phyloP scores from a whole-genome alignment of 1,140 invertebrate genomes.

The Meloidogyne exigua region DNA sequence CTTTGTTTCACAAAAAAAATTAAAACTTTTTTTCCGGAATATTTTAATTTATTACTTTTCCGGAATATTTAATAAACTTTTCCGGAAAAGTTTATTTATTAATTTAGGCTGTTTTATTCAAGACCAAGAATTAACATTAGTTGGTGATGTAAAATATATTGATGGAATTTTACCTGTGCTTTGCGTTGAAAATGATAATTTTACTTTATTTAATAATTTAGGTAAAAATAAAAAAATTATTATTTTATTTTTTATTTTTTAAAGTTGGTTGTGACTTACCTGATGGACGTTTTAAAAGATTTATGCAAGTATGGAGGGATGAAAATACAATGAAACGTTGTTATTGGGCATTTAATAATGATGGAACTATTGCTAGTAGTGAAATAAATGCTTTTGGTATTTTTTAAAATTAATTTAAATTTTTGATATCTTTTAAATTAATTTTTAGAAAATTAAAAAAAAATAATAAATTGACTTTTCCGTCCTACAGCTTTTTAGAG shows the following conservation, averaged over 20 bases:
- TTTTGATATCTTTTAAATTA: too few relatives aligned
- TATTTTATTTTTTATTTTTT: not conserved
- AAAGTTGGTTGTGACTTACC: slow-evolving; percentile 39
- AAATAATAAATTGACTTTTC: too few relatives aligned
- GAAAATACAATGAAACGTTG: slow-evolving; percentile 32
- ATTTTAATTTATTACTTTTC: too few relatives aligned
- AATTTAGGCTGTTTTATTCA: slow-evolving; percentile 44
- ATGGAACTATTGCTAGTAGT: slow-evolving; percentile 28
- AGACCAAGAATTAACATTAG: slow-evolving; percentile 31
- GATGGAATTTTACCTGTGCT: slow-evolving; percentile 39
- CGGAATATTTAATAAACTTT: too few relatives aligned
- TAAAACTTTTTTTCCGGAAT: too few relatives aligned
- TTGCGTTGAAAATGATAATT: slow-evolving; percentile 40
- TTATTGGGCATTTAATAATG: slow-evolving; percentile 30
- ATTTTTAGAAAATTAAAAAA: too few relatives aligned
- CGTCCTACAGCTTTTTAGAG: too few relatives aligned
- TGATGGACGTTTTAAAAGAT: slow-evolving; percentile 40
- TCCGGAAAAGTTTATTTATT: too few relatives aligned
- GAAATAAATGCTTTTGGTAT: slow-evolving; percentile 33
- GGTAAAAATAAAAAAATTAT: slow-evolving; percentile 25
- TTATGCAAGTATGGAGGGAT: slow-evolving; percentile 36
- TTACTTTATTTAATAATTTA: slow-evolving; percentile 37
- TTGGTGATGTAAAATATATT: slow-evolving; percentile 45
- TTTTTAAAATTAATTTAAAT: not conserved
- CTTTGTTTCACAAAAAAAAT: too few relatives aligned